Percentiles rank a stretch among this genome's conserved stretches.
These are phyloP conservation scores for Cheirogaleus medius DNA, from an alignment of 2,113 vertebrate species.

Conservation along the genomic window DNA sequence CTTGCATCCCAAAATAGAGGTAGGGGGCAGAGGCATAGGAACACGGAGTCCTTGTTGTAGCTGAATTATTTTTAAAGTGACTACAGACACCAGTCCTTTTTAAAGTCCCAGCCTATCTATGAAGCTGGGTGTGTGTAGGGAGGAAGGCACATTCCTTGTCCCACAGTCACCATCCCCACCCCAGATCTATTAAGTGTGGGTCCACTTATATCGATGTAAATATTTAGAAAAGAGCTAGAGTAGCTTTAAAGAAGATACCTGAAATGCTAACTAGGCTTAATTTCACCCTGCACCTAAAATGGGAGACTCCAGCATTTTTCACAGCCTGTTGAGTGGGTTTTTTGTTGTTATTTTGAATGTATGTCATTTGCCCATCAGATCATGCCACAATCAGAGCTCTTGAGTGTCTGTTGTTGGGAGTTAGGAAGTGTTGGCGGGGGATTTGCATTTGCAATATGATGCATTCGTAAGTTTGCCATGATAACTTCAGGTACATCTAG, in stretches of 20 bases:
- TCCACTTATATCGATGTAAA: background rate
- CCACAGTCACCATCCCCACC: background rate
- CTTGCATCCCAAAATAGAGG: slow-evolving; percentile 81
- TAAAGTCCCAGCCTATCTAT: slow-evolving; percentile 60
- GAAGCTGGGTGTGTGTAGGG: background rate
- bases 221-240: background rate
- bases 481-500: background rate
- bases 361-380: fast-evolving
- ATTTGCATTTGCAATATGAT: background rate
- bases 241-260: background rate
- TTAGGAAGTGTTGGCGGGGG: background rate
- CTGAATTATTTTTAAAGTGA: slow-evolving; percentile 80
- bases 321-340: background rate
- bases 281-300: background rate
- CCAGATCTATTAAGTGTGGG: background rate
- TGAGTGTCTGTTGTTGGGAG: fast-evolving
- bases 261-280: background rate
- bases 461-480: background rate
- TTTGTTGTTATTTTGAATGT: background rate
- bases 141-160: background rate
- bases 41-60: slow-evolving; percentile 76
- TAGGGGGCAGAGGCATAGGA: slow-evolving; percentile 67
- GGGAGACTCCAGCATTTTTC: background rate
- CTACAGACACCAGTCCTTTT: slow-evolving; percentile 64
- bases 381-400: background rate